Base-by-base conservation (phyloP, 1,140 invertebrate species). In the Plodia interpunctella region DNA sequence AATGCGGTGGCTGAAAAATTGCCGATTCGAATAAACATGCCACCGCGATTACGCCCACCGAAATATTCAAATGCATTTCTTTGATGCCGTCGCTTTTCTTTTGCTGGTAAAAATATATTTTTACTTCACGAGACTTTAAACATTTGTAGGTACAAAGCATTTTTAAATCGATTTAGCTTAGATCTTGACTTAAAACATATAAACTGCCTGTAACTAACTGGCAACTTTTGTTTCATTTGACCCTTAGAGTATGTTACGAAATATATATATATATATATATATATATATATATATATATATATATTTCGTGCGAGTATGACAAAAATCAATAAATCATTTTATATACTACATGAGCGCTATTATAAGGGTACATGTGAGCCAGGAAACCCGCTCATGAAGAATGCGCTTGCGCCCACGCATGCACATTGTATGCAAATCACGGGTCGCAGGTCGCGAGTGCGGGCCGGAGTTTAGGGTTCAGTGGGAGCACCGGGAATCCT, bases 381-480 rank as follows among this genome's bases (percentile, higher is more conserved):
- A 51, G 11, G 21, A 51, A 20, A 51, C 19, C 21, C 9, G 50
- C 21, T 51, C 78, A 72, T 65, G 51, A 53, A 53, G 51, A 53
- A 53, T 53, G 51, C 51, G 51, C 51, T 13, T 13, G 51, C 72
- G 76, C 83, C 82, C 78, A 83, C 81, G 75, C 81, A 71, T 51
- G 54, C 44, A n/a, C 76, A 87, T 88, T 88, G 86, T 88, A 88
- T 88, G 86, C 80, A 87, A 83, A 88, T 88, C 56, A 63, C 60
- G 68, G 86, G 86, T 88, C 85, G 82, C 78, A 81, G 83, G 80
- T 87, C 83, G 81, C 63, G 76, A n/a, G 77, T 57, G 62, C 60
- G 60, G 68, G 65, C 68, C 38, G 38, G 5, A 17, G 38, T 44
- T 44, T 44, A 44, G 38, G 38, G 38, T 15, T 44, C n/a, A 6